phyloP scores from a whole-genome alignment of 2,113 vertebrate genomes.

The Dascyllus trimaculatus region DNA sequence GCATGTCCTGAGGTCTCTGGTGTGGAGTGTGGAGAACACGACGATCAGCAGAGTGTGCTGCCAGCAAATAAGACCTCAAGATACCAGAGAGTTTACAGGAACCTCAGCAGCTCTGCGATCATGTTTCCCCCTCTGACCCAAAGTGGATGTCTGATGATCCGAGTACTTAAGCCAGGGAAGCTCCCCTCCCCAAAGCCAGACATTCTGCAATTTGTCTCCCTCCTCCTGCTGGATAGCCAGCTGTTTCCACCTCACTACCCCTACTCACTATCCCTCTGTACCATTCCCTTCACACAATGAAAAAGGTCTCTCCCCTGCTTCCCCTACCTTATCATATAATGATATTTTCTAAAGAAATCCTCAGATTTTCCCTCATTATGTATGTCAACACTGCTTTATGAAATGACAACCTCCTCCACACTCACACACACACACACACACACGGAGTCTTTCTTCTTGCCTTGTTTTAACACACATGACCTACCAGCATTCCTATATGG shows the following conservation, averaged over 20 bases:
- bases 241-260: constrained; percentile 65
- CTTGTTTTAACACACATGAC: constrained; percentile 37
- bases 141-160: constrained; percentile 55
- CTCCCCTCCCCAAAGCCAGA: constrained; percentile 57
- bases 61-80: constrained; percentile 62
- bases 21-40: constrained; percentile 26
- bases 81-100: constrained; percentile 67
- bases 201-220: constrained; percentile 66
- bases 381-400: constrained; percentile 22
- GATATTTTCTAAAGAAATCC: not conserved
- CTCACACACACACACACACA: constrained; percentile 17
- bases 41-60: constrained; percentile 44
- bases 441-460: not conserved
- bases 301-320: not conserved
- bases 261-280: constrained; percentile 1
- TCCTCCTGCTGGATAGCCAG: constrained; percentile 62
- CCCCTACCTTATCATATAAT: constrained; percentile 15
- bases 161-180: constrained; percentile 46
- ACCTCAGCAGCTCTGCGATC: constrained; percentile 46
- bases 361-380: constrained; percentile 13
- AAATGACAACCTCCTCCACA: not conserved
- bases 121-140: constrained; percentile 59
- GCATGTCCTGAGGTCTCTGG: constrained; percentile 1
- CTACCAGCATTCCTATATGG: constrained; percentile 70
- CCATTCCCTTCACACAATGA: constrained; percentile 31